Conservation (phyloP, 2,797 vertebrate genomes). For the Alcedo quadribrachys region DNA sequence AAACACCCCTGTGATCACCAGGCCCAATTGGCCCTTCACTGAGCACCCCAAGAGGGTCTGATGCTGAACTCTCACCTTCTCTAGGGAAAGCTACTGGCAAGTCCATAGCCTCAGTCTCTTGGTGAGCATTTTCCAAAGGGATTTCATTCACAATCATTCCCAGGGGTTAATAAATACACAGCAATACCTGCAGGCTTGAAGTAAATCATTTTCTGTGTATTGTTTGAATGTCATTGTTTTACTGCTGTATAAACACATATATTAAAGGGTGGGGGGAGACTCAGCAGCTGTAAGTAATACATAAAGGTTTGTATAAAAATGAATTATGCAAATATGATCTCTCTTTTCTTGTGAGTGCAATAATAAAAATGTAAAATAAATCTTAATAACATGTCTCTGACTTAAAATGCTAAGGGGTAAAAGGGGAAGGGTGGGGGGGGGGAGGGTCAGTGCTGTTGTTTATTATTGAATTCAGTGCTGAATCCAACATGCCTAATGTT, state of each 20-base stretch:
- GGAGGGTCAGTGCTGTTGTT: background rate
- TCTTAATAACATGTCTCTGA: slow-evolving; percentile 63
- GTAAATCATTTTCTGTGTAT: slow-evolving; percentile 44
- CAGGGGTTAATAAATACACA: slow-evolving; percentile 49
- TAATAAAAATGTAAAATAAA: slow-evolving; percentile 74
- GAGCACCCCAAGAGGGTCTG: background rate
- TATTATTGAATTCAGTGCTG: slow-evolving; percentile 34
- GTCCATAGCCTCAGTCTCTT: background rate
- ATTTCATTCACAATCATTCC: slow-evolving; percentile 46
- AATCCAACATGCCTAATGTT: slow-evolving; percentile 55
- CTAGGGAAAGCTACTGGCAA: background rate
- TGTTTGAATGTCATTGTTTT: slow-evolving; percentile 64
- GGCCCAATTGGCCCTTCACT: background rate
- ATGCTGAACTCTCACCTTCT: background rate
- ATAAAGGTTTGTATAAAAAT: slow-evolving; percentile 47
- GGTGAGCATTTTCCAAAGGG: slow-evolving; percentile 17
- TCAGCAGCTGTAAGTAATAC: slow-evolving; percentile 42
- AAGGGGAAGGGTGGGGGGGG: background rate
- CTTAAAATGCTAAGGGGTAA: slow-evolving; percentile 57
- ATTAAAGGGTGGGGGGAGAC: slow-evolving; percentile 14
- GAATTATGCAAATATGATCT: slow-evolving; percentile 66
- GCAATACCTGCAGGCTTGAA: slow-evolving; percentile 34
- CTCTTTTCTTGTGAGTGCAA: slow-evolving; percentile 50
- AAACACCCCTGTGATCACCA: background rate
- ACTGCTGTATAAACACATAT: slow-evolving; percentile 50